Percentiles rank a stretch among this genome's conserved stretches.
phyloP scores from a whole-genome alignment of 1,140 invertebrate genomes.

The Cotesia typhae region DNA sequence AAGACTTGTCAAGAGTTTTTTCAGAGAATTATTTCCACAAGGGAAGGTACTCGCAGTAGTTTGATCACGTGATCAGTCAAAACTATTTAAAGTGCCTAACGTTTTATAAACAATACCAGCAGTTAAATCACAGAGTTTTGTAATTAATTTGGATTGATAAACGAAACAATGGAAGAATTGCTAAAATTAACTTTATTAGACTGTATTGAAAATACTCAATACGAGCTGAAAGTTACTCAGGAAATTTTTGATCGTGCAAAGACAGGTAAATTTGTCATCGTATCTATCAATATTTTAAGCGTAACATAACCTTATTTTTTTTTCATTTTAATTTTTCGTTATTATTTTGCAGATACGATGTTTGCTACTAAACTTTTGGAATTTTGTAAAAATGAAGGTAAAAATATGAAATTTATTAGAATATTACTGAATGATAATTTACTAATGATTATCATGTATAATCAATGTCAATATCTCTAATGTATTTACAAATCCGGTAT shows the following conservation, averaged over 20 bases:
- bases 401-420: not conserved
- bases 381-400: not conserved
- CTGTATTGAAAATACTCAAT: not conserved
- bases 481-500: too few relatives aligned
- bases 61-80: conserved; percentile 13
- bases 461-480: not conserved
- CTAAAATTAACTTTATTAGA: not conserved
- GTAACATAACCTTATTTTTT: not conserved
- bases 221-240: not conserved
- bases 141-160: not conserved
- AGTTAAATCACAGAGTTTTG: not conserved
- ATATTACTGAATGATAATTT: conserved; percentile 4
- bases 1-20: too few relatives aligned
- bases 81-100: too few relatives aligned
- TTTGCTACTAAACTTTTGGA: not conserved
- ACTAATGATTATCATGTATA: not conserved
- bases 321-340: not conserved
- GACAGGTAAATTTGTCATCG: not conserved
- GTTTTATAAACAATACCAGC: too few relatives aligned
- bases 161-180: not conserved
- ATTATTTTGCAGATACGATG: not conserved
- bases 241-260: not conserved
- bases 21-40: too few relatives aligned
- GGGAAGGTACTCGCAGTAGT: not conserved
- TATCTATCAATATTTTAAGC: too few relatives aligned